Percentiles rank a stretch among this genome's conserved stretches.
These are phyloP conservation scores for Lanistes nyassanus DNA, from an alignment of 1,140 invertebrate species.

Conservation along the genomic window DNA sequence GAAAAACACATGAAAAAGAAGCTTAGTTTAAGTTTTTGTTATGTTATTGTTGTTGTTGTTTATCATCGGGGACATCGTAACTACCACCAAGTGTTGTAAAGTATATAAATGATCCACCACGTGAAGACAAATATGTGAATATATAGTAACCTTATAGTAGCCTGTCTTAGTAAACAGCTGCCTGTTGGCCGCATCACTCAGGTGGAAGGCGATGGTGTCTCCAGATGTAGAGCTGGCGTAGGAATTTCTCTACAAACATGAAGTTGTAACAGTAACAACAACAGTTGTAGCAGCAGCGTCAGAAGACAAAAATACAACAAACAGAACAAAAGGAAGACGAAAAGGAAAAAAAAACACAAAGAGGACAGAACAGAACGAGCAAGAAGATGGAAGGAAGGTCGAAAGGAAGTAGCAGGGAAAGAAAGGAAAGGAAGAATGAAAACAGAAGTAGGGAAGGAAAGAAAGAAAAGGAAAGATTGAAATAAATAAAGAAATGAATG, in stretches of 20 bases:
- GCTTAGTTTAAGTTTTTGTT: no score
- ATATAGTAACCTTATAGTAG: conserved; percentile 80
- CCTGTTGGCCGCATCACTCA: conserved; percentile 77
- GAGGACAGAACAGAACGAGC: background rate
- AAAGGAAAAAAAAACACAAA: background rate
- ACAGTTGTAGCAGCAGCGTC: background rate
- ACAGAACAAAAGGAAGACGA: background rate
- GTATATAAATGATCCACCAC: no score
- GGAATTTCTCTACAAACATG: conserved; percentile 48
- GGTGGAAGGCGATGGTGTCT: conserved; percentile 75
- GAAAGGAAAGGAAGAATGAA: background rate
- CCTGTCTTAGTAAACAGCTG: conserved; percentile 89
- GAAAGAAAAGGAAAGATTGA: background rate
- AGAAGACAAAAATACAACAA: background rate
- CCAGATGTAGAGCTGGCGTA: conserved; percentile 70
- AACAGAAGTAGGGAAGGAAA: background rate
- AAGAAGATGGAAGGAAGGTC: background rate
- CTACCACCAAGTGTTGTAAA: no score
- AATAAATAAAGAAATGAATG: background rate
- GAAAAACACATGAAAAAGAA: no score
- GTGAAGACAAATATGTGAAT: no score
- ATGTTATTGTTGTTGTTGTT: no score
- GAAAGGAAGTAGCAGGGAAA: background rate
- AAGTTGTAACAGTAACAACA: background rate
- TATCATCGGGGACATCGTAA: no score